phyloP scores from a whole-genome alignment of 2,113 vertebrate genomes.

The Albula glossodonta region DNA sequence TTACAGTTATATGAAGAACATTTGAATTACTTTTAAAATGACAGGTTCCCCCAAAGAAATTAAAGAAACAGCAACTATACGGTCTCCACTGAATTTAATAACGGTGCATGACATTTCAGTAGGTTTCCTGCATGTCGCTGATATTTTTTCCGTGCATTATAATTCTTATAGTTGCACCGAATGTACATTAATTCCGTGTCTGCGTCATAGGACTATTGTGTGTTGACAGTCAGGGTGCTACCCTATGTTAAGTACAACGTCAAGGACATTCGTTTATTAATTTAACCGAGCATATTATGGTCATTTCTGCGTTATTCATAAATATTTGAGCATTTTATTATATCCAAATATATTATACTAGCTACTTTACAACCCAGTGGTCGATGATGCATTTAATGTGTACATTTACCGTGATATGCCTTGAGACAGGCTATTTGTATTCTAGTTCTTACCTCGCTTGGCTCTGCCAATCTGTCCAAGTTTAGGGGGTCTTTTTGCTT shows the following conservation, averaged over 20 bases:
- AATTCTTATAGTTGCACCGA: not conserved
- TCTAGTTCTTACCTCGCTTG: constrained; percentile 84
- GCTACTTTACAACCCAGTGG: not conserved
- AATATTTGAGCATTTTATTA: not conserved
- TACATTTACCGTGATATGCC: not conserved
- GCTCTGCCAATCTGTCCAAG: constrained; percentile 94
- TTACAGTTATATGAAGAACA: no score
- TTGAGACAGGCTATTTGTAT: not conserved
- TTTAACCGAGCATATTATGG: not conserved
- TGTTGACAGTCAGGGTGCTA: not conserved
- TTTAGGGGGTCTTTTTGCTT: constrained; percentile 95
- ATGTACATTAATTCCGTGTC: no score
- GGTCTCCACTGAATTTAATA: not conserved
- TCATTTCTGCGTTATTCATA: not conserved
- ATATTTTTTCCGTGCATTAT: not conserved
- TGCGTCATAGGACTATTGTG: no score
- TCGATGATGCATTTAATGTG: not conserved
- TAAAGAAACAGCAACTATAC: not conserved
- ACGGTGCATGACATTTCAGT: not conserved
- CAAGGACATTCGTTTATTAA: not conserved
- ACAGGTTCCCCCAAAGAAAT: not conserved
- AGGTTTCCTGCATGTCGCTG: not conserved
- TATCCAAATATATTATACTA: not conserved
- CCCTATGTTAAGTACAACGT: not conserved
- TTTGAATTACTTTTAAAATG: not conserved